Percentiles rank a stretch among this genome's conserved stretches.
Evolutionary conservation across 64 coral and sea anemone species (phyloP).

Genomic region (Pocillopora verrucosa): DNA sequence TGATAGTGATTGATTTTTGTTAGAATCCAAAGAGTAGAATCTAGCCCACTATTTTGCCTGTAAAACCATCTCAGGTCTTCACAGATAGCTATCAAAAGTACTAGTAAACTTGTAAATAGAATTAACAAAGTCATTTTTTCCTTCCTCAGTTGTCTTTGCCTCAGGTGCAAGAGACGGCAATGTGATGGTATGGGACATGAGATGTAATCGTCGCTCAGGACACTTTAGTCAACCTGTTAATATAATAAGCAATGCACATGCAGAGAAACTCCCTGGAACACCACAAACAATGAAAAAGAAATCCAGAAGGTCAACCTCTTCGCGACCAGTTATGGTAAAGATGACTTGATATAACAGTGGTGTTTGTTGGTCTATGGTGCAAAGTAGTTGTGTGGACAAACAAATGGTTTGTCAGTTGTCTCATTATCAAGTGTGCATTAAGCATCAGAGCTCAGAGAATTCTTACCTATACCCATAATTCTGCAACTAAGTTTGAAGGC

Average conservation of each 20-base stretch:
- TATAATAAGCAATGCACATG: slow-evolving; percentile 76
- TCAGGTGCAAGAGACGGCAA: slow-evolving; percentile 95
- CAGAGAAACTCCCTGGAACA: slow-evolving; percentile 33
- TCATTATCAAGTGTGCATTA: too few species aligned
- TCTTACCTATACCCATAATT: too few species aligned
- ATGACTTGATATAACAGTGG: too few species aligned
- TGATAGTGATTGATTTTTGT: too few species aligned
- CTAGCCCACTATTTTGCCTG: too few species aligned
- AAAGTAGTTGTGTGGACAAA: too few species aligned
- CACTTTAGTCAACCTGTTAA: slow-evolving; percentile 81
- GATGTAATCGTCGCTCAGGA: slow-evolving; percentile 82
- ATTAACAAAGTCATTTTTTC: not conserved
- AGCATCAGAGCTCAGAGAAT: too few species aligned
- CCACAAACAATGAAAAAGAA: slow-evolving; percentile 51
- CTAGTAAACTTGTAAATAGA: not conserved
- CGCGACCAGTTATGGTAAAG: slow-evolving; percentile 47
- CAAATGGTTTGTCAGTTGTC: too few species aligned
- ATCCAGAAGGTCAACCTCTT: slow-evolving; percentile 40
- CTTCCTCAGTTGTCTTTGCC: slow-evolving; percentile 81
- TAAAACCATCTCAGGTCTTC: too few species aligned
- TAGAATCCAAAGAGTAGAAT: too few species aligned
- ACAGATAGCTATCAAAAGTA: not conserved
- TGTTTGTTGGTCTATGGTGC: too few species aligned
- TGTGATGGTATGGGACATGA: slow-evolving; percentile 96
- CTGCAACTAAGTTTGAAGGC: too few species aligned